Evolutionary conservation across 2,113 vertebrate species (phyloP).

Genomic region (Orientallactaga bullata): DNA sequence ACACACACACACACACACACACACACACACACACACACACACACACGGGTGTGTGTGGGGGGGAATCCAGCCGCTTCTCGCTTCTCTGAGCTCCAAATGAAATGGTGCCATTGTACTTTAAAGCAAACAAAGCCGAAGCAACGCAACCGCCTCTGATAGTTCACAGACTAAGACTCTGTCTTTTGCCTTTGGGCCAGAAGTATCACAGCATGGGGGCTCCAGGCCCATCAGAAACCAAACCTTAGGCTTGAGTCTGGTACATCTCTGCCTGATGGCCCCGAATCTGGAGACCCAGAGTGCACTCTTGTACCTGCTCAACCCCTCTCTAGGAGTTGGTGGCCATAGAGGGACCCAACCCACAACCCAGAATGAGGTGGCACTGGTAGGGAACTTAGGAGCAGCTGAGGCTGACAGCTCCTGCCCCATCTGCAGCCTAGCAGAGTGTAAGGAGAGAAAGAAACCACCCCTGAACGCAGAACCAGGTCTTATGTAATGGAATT

Average conservation of each 20-base stretch:
- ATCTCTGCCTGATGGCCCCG: not conserved
- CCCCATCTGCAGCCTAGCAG: accelerated
- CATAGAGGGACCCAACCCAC: not conserved
- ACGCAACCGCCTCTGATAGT: accelerated
- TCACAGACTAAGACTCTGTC: not conserved
- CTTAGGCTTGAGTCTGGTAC: too few species aligned
- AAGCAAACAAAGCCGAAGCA: slow-evolving; percentile 34
- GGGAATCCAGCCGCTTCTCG: too few species aligned
- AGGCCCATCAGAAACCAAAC: accelerated
- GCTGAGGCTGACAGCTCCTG: accelerated
- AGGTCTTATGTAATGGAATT: too few species aligned
- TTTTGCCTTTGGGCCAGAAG: not conserved
- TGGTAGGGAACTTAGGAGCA: not conserved
- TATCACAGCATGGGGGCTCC: not conserved
- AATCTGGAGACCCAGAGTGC: not conserved
- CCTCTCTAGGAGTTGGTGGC: not conserved
- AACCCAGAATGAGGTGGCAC: accelerated
- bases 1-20: too few species aligned
- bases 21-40: too few species aligned
- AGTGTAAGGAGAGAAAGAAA: too few species aligned
- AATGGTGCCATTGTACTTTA: not conserved
- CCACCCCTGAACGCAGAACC: too few species aligned
- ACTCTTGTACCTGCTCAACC: not conserved
- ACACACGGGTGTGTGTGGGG: too few species aligned
- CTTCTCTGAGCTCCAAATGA: not conserved